phyloP scores from a whole-genome alignment of 1,140 invertebrate species.

The Drosophila novamexicana region DNA sequence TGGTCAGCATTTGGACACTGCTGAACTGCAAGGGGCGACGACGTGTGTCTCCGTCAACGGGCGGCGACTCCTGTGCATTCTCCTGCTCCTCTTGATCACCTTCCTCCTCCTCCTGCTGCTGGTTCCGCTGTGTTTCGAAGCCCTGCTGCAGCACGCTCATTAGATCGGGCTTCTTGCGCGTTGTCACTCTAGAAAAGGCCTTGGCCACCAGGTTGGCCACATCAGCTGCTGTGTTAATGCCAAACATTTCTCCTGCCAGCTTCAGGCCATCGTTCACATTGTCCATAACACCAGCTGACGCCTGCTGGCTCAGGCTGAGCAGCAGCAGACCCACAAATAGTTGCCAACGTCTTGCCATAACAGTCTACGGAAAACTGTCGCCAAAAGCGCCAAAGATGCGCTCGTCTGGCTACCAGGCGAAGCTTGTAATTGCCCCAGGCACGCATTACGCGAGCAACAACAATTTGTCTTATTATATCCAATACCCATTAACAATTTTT shows the following conservation, averaged over 20 bases:
- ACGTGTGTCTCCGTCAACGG: slow-evolving; percentile 17
- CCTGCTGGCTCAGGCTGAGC: slow-evolving; percentile 30
- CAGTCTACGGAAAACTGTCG: slow-evolving; percentile 57
- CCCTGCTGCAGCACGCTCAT: slow-evolving; percentile 61
- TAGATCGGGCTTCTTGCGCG: slow-evolving; percentile 49
- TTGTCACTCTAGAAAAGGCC: slow-evolving; percentile 79
- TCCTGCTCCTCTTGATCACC: slow-evolving; percentile 49
- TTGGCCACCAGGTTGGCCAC: slow-evolving; percentile 85
- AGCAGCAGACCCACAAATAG: slow-evolving; percentile 41
- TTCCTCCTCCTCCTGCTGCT: slow-evolving; percentile 14
- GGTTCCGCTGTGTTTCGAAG: slow-evolving; percentile 28
- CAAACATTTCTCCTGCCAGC: slow-evolving; percentile 87
- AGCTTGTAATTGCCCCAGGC: slow-evolving; percentile 63
- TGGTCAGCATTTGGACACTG: slow-evolving; percentile 85
- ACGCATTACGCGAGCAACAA: slow-evolving; percentile 54
- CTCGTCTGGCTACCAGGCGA: slow-evolving; percentile 44
- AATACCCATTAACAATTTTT: neutral
- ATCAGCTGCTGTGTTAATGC: slow-evolving; percentile 85
- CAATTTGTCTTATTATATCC: slow-evolving; percentile 44
- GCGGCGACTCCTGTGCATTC: slow-evolving; percentile 66
- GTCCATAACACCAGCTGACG: slow-evolving; percentile 85
- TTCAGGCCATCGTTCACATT: slow-evolving; percentile 87
- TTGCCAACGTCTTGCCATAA: slow-evolving; percentile 58
- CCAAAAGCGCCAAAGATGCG: slow-evolving; percentile 29
- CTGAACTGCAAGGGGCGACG: slow-evolving; percentile 44